Conservation (phyloP, 2,113 vertebrate species). For the Tangachromis dhanisi region DNA sequence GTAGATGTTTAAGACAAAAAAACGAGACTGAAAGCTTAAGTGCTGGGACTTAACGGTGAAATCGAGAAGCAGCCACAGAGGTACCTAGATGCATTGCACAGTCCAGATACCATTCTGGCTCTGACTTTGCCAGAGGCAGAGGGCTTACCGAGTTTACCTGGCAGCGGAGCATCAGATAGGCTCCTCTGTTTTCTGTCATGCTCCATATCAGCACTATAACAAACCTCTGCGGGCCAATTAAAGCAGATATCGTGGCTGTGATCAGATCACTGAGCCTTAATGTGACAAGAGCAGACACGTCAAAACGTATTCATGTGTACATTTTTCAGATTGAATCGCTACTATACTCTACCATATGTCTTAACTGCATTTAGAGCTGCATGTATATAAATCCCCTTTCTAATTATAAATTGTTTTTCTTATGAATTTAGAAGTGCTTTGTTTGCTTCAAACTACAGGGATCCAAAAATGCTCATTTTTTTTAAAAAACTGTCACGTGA, state of each 20-base stretch:
- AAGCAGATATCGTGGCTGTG: not conserved
- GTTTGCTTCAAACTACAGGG: not conserved
- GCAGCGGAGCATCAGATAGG: not conserved
- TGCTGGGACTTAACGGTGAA: not conserved
- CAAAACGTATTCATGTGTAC: not conserved
- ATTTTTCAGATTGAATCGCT: not conserved
- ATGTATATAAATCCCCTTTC: not conserved
- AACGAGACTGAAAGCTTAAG: not conserved
- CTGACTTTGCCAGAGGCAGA: not conserved
- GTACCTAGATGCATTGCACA: not conserved
- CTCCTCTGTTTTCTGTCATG: not conserved
- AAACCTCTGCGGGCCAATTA: conserved; percentile 34
- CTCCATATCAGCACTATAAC: not conserved
- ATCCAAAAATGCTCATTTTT: not conserved
- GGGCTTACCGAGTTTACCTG: not conserved
- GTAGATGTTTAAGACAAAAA: not conserved
- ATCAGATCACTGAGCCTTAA: conserved; percentile 9
- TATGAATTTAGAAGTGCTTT: not conserved
- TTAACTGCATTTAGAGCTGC: not conserved
- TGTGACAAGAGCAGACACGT: not conserved
- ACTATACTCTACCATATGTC: not conserved
- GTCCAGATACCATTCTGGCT: not conserved
- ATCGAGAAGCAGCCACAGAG: not conserved
- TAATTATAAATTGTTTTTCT: not conserved
- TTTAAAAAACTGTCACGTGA: accelerated